Evolutionary conservation across 2,888 invertebrate species (phyloP).

Genomic region (Cartodere bifasciata): DNA sequence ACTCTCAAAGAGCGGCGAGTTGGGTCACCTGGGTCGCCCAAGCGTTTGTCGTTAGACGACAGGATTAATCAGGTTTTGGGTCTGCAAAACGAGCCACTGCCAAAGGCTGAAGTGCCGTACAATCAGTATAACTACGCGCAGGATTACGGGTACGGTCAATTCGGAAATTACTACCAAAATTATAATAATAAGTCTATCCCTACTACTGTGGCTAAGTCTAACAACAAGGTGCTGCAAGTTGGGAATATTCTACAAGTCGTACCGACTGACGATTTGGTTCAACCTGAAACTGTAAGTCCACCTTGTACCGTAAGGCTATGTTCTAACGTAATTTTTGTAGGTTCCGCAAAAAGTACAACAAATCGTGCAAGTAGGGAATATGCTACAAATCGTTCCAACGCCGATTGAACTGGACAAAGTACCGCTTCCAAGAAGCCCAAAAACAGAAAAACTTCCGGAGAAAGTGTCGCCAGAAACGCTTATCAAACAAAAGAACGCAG

Average conservation of each 20-base stretch:
- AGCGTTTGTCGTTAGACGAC: slow-evolving; percentile 46
- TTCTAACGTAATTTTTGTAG: background rate
- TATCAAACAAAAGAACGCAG: slow-evolving; percentile 26
- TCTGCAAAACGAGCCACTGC: slow-evolving; percentile 32
- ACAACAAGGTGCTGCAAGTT: slow-evolving; percentile 37
- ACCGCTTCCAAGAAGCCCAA: slow-evolving; percentile 4
- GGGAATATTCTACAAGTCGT: slow-evolving; percentile 48
- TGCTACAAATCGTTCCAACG: slow-evolving; percentile 46
- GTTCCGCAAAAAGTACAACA: slow-evolving; percentile 14
- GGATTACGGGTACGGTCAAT: slow-evolving; percentile 1
- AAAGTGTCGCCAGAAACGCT: slow-evolving; percentile 24
- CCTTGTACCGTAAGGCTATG: background rate
- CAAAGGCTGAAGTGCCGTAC: background rate
- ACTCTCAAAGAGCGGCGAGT: background rate
- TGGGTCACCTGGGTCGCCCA: slow-evolving; percentile 35
- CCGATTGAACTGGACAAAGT: slow-evolving; percentile 5
- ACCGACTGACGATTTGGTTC: slow-evolving; percentile 34
- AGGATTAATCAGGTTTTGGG: slow-evolving; percentile 47
- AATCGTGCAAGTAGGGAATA: slow-evolving; percentile 43
- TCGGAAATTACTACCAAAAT: too few relatives aligned
- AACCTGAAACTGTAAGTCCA: background rate
- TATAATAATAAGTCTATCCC: too few relatives aligned
- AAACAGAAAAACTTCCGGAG: slow-evolving; percentile 11
- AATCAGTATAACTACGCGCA: too few relatives aligned
- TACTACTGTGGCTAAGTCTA: too few relatives aligned